Conservation (phyloP, 2,797 vertebrate species). For the Hemibagrus guttatus region DNA sequence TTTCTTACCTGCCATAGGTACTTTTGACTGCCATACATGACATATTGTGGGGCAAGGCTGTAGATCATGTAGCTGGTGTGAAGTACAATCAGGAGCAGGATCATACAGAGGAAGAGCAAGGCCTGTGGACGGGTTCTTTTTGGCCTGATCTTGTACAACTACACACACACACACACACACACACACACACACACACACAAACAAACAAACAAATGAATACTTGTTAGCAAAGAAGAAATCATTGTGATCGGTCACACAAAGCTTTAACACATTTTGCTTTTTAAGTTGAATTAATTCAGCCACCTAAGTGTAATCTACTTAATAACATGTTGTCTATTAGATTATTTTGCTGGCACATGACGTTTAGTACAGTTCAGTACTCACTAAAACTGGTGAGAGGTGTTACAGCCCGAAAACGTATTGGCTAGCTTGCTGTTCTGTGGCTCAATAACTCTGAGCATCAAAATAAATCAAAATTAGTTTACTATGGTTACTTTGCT, state of each 20-base stretch:
- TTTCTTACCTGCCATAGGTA: slow-evolving; percentile 86
- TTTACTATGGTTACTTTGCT: neutral
- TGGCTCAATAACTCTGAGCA: neutral
- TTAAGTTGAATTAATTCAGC: neutral
- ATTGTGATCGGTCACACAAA: neutral
- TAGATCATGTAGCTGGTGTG: slow-evolving; percentile 99
- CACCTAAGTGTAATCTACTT: neutral
- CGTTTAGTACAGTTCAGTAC: neutral
- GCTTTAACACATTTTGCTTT: neutral
- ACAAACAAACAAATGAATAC: neutral
- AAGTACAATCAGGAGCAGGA: slow-evolving; percentile 94
- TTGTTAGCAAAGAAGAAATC: neutral
- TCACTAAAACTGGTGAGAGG: neutral
- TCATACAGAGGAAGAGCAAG: slow-evolving; percentile 97
- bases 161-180: neutral
- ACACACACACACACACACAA: neutral
- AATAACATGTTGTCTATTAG: neutral
- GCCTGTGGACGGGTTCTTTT: slow-evolving; percentile 93
- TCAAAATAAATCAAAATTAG: neutral
- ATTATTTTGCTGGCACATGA: neutral
- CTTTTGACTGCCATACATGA: slow-evolving; percentile 99
- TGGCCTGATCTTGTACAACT: slow-evolving; percentile 97
- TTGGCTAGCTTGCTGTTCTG: neutral
- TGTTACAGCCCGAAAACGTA: neutral
- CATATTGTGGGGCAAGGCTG: slow-evolving; percentile 96